Evolutionary conservation across 2,888 invertebrate species (phyloP), one percentile per base, ranked within the genome.

Genomic region (Ochlodes sylvanus): DNA sequence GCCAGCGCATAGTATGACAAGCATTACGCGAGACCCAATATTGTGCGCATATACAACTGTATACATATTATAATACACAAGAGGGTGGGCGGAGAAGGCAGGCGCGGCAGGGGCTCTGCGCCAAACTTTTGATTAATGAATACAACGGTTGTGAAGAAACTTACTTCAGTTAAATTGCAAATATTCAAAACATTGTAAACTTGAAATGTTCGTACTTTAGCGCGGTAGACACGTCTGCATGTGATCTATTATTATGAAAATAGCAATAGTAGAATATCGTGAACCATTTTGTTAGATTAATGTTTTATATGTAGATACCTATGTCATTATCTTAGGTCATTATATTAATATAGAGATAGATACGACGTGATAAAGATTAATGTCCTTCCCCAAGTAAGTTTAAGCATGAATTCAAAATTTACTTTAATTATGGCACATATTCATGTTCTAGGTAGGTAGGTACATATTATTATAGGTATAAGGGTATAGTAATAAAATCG

Each of bases 61-160:
- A 63, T 79, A 76, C 70, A 69, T 77, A 79, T n/a, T n/a, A n/a
- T 74, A 78, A 73, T 76, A 78, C 81, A 85, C 85, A 81, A 82
- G 85, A 85, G 87, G 88, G 86, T 86, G 86, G 86, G 81, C 73
- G 77, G 78, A 73, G 78, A 75, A 74, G 81, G 79, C 78, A 77
- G 77, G 79, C 76, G 80, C 75, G 77, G 77, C 73, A 83, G 86
- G 87, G 86, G 84, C 81, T 84, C 87, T 90, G 92, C 90, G 91
- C 90, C 88, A 91, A 93, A 93, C 90, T 93, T 93, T 92, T 93
- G 93, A 93, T 92, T 92, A 93, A 93, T 93, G 92, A 91, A 89
- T 83, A 85, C 83, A 86, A 88, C 89, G 88, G 89, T 89, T 87
- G 85, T 85, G 85, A 90, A 92, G 91, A 90, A 88, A 89, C 87